Percentiles rank a stretch among this genome's conserved stretches.
Conservation (phyloP, 2,888 invertebrate genomes). For the Thyatira batis region DNA sequence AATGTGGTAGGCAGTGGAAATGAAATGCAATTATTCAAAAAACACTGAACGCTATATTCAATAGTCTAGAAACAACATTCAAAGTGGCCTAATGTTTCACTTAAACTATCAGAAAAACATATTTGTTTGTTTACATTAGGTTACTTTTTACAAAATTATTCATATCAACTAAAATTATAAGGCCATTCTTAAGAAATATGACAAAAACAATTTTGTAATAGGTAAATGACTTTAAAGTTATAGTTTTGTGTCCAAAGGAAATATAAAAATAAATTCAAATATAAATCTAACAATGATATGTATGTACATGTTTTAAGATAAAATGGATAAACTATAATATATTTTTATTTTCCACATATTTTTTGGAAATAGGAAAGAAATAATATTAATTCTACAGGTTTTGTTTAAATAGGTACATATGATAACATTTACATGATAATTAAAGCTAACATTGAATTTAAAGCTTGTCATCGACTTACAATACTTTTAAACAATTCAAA, state of each 20-base stretch:
- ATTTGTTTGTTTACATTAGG: constrained; percentile 20
- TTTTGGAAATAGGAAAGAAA: background rate
- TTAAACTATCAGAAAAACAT: constrained; percentile 39
- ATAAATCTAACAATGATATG: constrained; percentile 2
- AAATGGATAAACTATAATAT: background rate
- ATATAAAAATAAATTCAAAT: background rate
- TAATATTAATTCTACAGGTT: background rate
- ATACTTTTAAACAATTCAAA: constrained; percentile 35
- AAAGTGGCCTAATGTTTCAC: constrained; percentile 58
- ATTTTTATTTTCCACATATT: background rate
- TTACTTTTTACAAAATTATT: constrained; percentile 33
- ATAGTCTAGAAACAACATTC: constrained; percentile 78
- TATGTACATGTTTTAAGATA: background rate
- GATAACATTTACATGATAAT: constrained; percentile 68
- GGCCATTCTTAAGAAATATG: constrained; percentile 16
- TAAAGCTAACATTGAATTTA: constrained; percentile 82
- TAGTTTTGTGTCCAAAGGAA: background rate
- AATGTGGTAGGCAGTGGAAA: constrained; percentile 19
- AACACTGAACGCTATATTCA: constrained; percentile 79
- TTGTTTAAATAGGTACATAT: constrained; percentile 22
- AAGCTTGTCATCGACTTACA: constrained; percentile 77
- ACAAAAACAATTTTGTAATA: constrained; percentile 1
- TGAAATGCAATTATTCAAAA: constrained; percentile 57
- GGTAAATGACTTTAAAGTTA: background rate
- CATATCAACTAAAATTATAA: constrained; percentile 30